Conservation (phyloP, 1,140 invertebrate genomes). For the Agrypnia vestita region DNA sequence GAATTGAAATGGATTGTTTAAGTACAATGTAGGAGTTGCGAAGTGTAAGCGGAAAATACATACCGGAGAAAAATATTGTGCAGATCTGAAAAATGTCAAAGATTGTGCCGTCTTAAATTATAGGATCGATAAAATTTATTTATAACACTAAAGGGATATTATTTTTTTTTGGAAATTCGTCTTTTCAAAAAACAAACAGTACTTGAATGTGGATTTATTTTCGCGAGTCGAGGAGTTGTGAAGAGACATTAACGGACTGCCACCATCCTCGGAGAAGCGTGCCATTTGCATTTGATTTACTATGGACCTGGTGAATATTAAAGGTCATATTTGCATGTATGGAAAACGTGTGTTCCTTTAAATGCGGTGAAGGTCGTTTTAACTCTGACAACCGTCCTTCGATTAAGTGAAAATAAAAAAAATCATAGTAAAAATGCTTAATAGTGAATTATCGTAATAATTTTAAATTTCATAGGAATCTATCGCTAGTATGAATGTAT, state of each 20-base stretch:
- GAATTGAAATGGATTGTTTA: conserved; percentile 1
- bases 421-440: conserved; percentile 10
- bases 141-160: not conserved
- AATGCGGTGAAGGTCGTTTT: conserved; percentile 56
- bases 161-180: conserved; percentile 35
- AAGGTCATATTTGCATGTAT: conserved; percentile 50
- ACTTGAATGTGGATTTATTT: conserved; percentile 41
- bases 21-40: not conserved
- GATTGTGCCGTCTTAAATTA: conserved; percentile 47
- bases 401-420: not conserved
- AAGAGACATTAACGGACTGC: conserved; percentile 35
- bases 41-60: not conserved
- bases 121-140: conserved; percentile 41
- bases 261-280: not conserved
- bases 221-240: conserved; percentile 49
- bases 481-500: not conserved
- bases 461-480: not conserved
- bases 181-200: conserved; percentile 15
- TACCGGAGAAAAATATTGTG: conserved; percentile 11
- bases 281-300: conserved; percentile 41
- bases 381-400: conserved; percentile 40
- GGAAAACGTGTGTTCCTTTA: conserved; percentile 35
- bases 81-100: conserved; percentile 45
- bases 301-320: conserved; percentile 21
- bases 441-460: not conserved